phyloP scores from a whole-genome alignment of 2,113 vertebrate genomes.

The Chroicocephalus ridibundus region DNA sequence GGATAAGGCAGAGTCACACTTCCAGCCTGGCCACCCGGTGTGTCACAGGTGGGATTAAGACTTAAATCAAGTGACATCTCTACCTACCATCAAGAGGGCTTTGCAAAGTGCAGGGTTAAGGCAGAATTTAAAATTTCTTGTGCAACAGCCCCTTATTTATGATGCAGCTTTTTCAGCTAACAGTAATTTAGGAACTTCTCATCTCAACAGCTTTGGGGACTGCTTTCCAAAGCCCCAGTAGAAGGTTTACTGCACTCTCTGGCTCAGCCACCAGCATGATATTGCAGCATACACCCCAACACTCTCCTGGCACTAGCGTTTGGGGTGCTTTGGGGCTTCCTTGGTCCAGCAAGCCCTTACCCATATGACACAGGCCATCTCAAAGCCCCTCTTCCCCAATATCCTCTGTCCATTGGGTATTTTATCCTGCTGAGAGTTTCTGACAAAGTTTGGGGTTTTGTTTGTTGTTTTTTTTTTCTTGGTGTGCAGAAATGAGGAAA shows the following conservation, averaged over 20 bases:
- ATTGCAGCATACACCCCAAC: not conserved
- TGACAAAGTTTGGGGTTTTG: not conserved
- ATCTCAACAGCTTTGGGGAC: not conserved
- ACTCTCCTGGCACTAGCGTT: not conserved
- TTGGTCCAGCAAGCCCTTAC: not conserved
- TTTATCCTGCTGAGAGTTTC: not conserved
- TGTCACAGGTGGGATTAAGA: not conserved
- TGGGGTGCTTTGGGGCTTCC: not conserved
- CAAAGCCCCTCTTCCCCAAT: not conserved
- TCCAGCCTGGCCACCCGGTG: not conserved
- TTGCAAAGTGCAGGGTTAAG: not conserved
- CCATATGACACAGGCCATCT: not conserved
- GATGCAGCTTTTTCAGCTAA: not conserved
- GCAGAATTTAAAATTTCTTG: not conserved
- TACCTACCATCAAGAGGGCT: not conserved
- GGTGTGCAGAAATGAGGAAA: constrained; percentile 2
- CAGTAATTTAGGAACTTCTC: not conserved
- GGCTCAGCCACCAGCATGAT: not conserved
- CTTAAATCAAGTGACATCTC: not conserved
- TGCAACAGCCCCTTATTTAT: not conserved
- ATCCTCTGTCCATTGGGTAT: not conserved
- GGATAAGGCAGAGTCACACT: not conserved
- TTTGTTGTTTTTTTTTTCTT: not conserved
- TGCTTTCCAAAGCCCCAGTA: not conserved
- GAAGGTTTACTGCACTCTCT: not conserved